Base-by-base conservation (phyloP, 2,888 invertebrate genomes). In the Clitarchus hookeri region DNA sequence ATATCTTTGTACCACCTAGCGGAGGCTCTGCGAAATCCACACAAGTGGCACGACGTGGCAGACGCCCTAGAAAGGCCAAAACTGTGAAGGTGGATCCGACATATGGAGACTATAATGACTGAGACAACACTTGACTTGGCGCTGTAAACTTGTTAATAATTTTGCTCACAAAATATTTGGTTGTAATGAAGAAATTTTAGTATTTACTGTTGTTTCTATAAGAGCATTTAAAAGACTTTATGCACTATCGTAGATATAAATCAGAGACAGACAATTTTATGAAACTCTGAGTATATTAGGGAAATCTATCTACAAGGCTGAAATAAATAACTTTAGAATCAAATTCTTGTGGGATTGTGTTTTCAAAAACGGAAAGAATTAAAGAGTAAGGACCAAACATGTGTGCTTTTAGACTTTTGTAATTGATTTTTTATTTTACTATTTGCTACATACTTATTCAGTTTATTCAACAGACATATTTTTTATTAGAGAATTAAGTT, bases 1-100 rank as follows among this genome's bases (percentile, higher is more conserved):
- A 85, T 26, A 54, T 44, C 54, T 85, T 83, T 83, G 26, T 48
- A 26, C 82, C 80, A 80, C 27, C 85, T 53, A 53, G 48, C 27
- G 44, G 23, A n/a, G 65, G n/a, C 8, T 65, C 65, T 1, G 23
- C n/a, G 8, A 65, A 65, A 23, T 8, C 65, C 65, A n/a, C 65
- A n/a, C 65, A 19, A n/a, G 65, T 65, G 8, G n/a, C 65, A n/a
- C 65, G 65, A n/a, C 65, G 65, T n/a, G 65, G 65, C 65, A 19
- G 65, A n/a, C 65, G 65, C 8, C 65, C 65, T n/a, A 65, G 65
- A n/a, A 65, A 65, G 65, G 65, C 65, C n/a, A 65, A 65, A n/a
- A 65, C n/a, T 11, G 65, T 65, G 65, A 65, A 65, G 65, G 65
- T 65, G 19, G 65, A 12, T 1, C 65, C 65, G 0, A n/a, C 65